Evolutionary conservation across 1,140 invertebrate genomes (phyloP).

Genomic region (Oryctes rhinoceros): DNA sequence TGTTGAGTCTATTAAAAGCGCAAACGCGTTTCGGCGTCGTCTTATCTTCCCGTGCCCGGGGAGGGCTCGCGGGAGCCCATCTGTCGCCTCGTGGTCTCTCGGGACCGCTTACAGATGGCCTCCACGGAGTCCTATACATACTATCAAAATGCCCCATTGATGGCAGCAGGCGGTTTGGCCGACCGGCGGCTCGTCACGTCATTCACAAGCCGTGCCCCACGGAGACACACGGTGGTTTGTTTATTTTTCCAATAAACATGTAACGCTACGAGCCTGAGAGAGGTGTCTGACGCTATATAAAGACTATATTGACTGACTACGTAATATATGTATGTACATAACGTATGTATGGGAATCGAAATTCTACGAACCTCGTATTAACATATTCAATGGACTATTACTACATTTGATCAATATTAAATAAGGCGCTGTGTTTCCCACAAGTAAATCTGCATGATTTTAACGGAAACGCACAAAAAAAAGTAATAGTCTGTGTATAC

Average conservation of each 20-base stretch:
- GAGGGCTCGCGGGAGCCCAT: constrained; percentile 46
- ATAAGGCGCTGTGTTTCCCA: constrained; percentile 13
- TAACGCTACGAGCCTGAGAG: background rate
- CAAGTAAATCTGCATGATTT: background rate
- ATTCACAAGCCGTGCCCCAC: constrained; percentile 8
- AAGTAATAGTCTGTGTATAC: background rate
- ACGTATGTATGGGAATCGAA: constrained; percentile 13
- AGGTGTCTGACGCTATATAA: constrained; percentile 11
- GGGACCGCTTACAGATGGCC: constrained; percentile 43
- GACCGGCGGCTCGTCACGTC: background rate
- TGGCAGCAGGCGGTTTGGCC: constrained; percentile 1
- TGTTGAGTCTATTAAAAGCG: constrained; percentile 11
- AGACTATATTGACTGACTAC: constrained; percentile 14
- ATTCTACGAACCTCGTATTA: constrained; percentile 6
- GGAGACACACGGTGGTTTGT: background rate
- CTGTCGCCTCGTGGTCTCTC: constrained; percentile 43
- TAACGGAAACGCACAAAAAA: background rate
- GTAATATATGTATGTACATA: background rate
- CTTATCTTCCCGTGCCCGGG: constrained; percentile 19
- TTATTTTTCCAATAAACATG: constrained; percentile 22
- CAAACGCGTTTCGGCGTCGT: constrained; percentile 13
- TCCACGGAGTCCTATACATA: constrained; percentile 39
- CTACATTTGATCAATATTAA: constrained; percentile 19
- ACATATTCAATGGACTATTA: constrained; percentile 13
- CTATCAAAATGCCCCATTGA: background rate